Base-by-base conservation (phyloP, 1,140 invertebrate genomes). In the Drosophila pseudoobscura region DNA sequence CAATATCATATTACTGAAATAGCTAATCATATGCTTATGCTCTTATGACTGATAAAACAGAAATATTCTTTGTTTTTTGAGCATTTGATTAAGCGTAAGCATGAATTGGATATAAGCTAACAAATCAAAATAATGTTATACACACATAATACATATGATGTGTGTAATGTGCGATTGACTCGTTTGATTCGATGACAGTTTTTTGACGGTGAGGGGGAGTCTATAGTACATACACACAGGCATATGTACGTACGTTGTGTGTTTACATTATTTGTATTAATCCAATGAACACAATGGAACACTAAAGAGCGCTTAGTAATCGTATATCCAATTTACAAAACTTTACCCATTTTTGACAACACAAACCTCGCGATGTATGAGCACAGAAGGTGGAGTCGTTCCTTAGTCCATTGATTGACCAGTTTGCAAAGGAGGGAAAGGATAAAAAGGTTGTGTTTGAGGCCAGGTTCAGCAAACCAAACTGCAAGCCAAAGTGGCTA, bases 381-480 rank as follows among this genome's bases (percentile, higher is more conserved):
- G 65, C 58, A 50, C 68, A 99, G 98, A 99, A 98, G 95, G 95
- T 95, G 93, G 98, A 99, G 90, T 95, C 95, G 59, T 99, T 98
- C 94, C 94, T 98, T 85, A 97, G 97, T 92, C 97, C 98, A 60
- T 93, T 99, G 70, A 95, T 98, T 76, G 98, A 99, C 93, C 95
- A 97, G 92, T 97, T 96, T 89, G 96, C 96, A 46, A 98, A 98
- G 90, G 98, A 99, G 93, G 98, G 98, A 76, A 99, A 98, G 93
- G 98, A 99, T 92, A 99, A 99, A 91, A 97, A 97, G 91, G 96
- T 97, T 58, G 93, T 94, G 7, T 98, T 98, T 84, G 97, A 98
- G 92, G 96, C 95, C 47, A 95, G 96, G 80, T 98, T 98, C 92
- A 96, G 96, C 52, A 98, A 97, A 92, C 94, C 96, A 9, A 97